Percentiles rank a stretch among this genome's conserved stretches.
phyloP scores from a whole-genome alignment of 1,140 invertebrate species.

The Hylaeus anthracinus region DNA sequence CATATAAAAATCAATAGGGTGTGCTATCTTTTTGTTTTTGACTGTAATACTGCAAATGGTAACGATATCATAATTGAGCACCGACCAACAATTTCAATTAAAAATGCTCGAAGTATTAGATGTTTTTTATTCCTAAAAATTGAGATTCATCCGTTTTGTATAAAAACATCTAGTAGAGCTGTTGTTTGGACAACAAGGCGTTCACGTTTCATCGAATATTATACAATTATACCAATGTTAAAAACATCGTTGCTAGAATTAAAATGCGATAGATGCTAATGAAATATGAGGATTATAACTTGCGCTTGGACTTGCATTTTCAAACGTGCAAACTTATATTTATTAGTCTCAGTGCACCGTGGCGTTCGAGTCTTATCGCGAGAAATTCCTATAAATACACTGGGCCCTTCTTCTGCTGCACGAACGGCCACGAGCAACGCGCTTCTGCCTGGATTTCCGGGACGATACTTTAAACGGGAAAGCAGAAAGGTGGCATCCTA shows the following conservation, averaged over 20 bases:
- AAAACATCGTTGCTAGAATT: neutral
- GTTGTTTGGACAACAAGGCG: no score
- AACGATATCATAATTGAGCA: no score
- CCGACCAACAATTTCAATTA: no score
- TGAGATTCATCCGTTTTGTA: no score
- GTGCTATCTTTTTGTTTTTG: no score
- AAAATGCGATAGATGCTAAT: neutral
- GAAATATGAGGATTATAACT: constrained; percentile 2
- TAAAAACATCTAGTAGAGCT: no score
- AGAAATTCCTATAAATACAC: constrained; percentile 32
- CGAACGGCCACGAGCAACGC: neutral
- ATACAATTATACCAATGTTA: neutral
- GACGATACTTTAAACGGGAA: constrained; percentile 39
- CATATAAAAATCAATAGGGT: no score
- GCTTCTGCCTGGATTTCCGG: constrained; percentile 39
- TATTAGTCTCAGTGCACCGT: neutral
- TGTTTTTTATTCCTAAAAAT: no score
- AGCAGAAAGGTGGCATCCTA: constrained; percentile 42
- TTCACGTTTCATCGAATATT: neutral
- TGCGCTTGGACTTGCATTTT: neutral
- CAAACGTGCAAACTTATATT: constrained; percentile 6
- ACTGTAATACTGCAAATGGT: no score
- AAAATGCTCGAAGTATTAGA: no score
- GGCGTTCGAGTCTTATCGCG: constrained; percentile 16
- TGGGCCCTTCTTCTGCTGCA: constrained; percentile 1